A percentile compares a stretch with the other conserved stretches of the same genome.
phyloP scores from a whole-genome alignment of 2,888 invertebrate genomes.

The Oeneis ivallda region DNA sequence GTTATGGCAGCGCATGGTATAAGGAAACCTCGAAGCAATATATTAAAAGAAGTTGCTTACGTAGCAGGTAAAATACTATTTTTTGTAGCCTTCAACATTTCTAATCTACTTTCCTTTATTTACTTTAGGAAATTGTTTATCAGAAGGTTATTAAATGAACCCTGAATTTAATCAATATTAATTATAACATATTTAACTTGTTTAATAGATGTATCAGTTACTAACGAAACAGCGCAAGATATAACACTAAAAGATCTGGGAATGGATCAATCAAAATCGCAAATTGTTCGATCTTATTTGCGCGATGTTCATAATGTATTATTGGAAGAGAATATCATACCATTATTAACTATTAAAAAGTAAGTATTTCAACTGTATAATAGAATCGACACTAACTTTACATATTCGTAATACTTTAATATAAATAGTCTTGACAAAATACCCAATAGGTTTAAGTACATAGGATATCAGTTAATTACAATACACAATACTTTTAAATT shows the following conservation, averaged over 20 bases:
- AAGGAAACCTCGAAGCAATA: not conserved
- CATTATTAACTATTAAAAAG: slow-evolving; percentile 39
- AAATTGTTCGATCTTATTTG: slow-evolving; percentile 37
- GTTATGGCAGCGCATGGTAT: slow-evolving; percentile 10
- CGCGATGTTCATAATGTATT: slow-evolving; percentile 37
- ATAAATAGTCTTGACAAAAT: not conserved
- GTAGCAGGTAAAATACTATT: slow-evolving; percentile 18
- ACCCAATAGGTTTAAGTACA: no score
- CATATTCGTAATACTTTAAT: not conserved
- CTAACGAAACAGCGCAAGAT: slow-evolving; percentile 28
- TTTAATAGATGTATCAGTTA: slow-evolving; percentile 38
- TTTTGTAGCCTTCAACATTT: not conserved
- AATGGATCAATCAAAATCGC: slow-evolving; percentile 34
- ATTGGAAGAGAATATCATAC: slow-evolving; percentile 36
- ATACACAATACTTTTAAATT: no score
- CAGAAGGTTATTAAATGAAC: not conserved
- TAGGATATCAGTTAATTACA: no score
- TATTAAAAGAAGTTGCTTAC: slow-evolving; percentile 22
- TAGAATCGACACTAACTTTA: not conserved
- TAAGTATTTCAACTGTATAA: slow-evolving; percentile 30
- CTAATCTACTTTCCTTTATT: not conserved
- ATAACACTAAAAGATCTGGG: slow-evolving; percentile 42
- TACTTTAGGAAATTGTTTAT: not conserved
- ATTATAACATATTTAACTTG: not conserved
- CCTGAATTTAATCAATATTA: not conserved